A percentile compares a stretch with the other conserved stretches of the same genome.
Conservation (phyloP, 2,888 invertebrate genomes). For the Phengaris alcon region DNA sequence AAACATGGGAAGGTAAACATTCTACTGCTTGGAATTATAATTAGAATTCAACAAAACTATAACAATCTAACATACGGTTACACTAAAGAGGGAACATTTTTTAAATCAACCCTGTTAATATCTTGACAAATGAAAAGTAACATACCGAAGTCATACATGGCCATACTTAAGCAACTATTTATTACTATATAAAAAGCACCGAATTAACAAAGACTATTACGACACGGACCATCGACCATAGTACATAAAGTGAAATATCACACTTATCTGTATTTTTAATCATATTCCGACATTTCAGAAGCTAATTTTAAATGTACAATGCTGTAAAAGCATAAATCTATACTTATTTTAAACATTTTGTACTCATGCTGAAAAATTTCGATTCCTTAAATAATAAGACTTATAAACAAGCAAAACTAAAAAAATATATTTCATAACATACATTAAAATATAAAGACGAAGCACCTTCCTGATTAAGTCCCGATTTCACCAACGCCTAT, state of each 20-base stretch:
- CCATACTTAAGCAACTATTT: background rate
- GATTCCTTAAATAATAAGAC: too few species aligned
- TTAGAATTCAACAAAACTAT: background rate
- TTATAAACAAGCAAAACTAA: background rate
- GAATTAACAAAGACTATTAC: background rate
- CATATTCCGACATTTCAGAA: too few species aligned
- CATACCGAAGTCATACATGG: background rate
- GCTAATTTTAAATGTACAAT: too few species aligned
- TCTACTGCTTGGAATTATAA: too few species aligned
- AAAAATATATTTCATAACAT: background rate
- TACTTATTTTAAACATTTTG: too few species aligned
- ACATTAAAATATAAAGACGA: background rate
- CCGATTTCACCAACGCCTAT: too few species aligned
- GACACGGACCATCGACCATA: background rate
- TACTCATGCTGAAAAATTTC: too few species aligned
- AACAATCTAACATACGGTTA: background rate
- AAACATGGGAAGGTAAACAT: background rate
- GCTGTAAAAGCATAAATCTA: too few species aligned
- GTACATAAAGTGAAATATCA: too few species aligned
- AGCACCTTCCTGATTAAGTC: too few species aligned
- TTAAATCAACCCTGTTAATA: background rate
- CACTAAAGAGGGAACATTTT: background rate
- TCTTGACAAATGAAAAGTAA: background rate
- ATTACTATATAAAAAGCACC: background rate
- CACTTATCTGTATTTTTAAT: too few species aligned